Evolutionary conservation across 2,888 invertebrate genomes (phyloP).

Genomic region (Philhelius pedissequus): DNA sequence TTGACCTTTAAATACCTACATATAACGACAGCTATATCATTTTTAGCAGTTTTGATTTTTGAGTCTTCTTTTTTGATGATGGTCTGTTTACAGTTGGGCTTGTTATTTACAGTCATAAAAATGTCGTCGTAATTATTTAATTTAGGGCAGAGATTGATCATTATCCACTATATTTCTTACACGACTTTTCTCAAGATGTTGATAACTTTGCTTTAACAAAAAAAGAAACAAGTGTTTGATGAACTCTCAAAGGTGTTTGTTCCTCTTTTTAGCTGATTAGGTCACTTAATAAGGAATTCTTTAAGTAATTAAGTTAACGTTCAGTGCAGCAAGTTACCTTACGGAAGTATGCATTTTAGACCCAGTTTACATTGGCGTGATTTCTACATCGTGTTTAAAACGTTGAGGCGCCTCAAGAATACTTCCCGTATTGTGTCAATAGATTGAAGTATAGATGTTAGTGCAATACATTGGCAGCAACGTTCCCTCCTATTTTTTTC

Average conservation of each 20-base stretch:
- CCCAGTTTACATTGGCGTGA: too few relatives aligned
- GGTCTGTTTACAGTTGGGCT: not conserved
- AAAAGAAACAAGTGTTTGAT: not conserved
- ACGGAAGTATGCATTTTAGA: too few relatives aligned
- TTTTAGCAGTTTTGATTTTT: not conserved
- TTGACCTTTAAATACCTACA: slow-evolving; percentile 50
- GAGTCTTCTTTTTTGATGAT: not conserved
- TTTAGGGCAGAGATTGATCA: not conserved
- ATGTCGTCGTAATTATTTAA: slow-evolving; percentile 23
- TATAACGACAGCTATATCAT: not conserved
- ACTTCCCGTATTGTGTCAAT: too few relatives aligned
- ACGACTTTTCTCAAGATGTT: not conserved
- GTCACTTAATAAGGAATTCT: not conserved
- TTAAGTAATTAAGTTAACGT: too few relatives aligned
- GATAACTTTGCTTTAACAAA: not conserved
- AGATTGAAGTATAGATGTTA: too few relatives aligned
- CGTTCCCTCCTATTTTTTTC: too few relatives aligned
- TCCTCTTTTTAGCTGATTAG: not conserved
- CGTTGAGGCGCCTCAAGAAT: too few relatives aligned
- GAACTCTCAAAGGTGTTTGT: not conserved
- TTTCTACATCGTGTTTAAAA: too few relatives aligned
- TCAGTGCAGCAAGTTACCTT: too few relatives aligned
- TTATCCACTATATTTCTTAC: not conserved
- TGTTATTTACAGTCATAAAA: slow-evolving; percentile 3
- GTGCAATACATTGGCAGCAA: too few relatives aligned